Conservation (phyloP, 2,888 invertebrate species). For the Nomada ferruginata region DNA sequence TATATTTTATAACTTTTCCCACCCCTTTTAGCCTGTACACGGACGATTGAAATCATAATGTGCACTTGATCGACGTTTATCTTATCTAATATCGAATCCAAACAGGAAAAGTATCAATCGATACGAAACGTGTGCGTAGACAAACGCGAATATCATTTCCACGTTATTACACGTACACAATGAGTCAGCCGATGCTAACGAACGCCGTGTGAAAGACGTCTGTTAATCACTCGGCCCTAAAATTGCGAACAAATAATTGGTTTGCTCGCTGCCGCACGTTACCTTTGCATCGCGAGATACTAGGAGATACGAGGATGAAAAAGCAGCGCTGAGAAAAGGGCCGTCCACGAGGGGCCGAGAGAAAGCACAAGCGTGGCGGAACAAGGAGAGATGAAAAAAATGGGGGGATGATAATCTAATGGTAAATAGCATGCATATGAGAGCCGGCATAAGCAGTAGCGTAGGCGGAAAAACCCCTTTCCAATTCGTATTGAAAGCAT, state of each 20-base stretch:
- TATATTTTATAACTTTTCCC: neutral
- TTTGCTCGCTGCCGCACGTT: slow-evolving; percentile 31
- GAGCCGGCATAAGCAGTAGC: slow-evolving; percentile 54
- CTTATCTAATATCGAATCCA: slow-evolving; percentile 13
- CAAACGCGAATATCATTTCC: slow-evolving; percentile 23
- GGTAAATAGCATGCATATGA: slow-evolving; percentile 65
- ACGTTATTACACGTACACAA: slow-evolving; percentile 9
- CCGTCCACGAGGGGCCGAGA: slow-evolving; percentile 35
- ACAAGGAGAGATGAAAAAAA: slow-evolving; percentile 29
- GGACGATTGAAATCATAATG: neutral
- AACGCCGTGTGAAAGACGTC: slow-evolving; percentile 19
- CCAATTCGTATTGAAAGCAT: neutral
- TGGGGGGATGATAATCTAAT: slow-evolving; percentile 68
- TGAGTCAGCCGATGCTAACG: slow-evolving; percentile 44
- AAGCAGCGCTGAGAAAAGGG: slow-evolving; percentile 49
- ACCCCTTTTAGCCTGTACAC: neutral
- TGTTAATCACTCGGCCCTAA: slow-evolving; percentile 51
- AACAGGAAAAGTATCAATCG: slow-evolving; percentile 18
- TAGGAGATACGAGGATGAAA: slow-evolving; percentile 39
- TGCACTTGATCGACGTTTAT: slow-evolving; percentile 22
- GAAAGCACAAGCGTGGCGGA: slow-evolving; percentile 23
- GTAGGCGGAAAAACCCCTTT: slow-evolving; percentile 33
- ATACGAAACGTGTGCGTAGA: neutral
- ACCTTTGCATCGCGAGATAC: slow-evolving; percentile 35
- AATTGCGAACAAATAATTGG: slow-evolving; percentile 53